A percentile compares a stretch with the other conserved stretches of the same genome.
These are phyloP conservation scores for Gerris buenoi DNA, from an alignment of 1,140 invertebrate species.

Conservation along the genomic window DNA sequence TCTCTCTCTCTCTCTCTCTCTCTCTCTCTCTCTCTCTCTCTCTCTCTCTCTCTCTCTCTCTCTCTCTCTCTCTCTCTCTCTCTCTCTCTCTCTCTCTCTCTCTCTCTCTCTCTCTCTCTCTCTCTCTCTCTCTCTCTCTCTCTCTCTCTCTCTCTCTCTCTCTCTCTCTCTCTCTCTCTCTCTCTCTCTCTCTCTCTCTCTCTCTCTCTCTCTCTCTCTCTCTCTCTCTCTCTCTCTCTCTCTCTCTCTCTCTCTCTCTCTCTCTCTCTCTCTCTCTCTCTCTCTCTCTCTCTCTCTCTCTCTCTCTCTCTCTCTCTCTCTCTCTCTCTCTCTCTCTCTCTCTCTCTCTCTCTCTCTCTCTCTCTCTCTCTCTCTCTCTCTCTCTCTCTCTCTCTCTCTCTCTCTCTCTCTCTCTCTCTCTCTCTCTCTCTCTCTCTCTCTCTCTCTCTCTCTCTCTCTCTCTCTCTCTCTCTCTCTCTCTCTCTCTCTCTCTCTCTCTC, in stretches of 20 bases:
- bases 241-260: background rate
- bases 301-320: background rate
- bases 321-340: background rate
- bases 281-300: background rate
- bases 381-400: background rate
- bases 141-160: background rate
- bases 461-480: background rate
- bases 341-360: background rate
- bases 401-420: background rate
- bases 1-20: background rate
- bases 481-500: background rate
- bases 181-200: background rate
- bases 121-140: background rate
- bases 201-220: background rate
- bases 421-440: background rate
- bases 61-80: background rate
- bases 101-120: background rate
- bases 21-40: background rate
- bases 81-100: background rate
- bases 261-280: background rate
- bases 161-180: background rate
- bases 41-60: background rate
- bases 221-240: background rate
- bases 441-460: background rate
- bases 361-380: background rate